phyloP scores from a whole-genome alignment of 2,113 vertebrate genomes.

The Sphaerodactylus townsendi region DNA sequence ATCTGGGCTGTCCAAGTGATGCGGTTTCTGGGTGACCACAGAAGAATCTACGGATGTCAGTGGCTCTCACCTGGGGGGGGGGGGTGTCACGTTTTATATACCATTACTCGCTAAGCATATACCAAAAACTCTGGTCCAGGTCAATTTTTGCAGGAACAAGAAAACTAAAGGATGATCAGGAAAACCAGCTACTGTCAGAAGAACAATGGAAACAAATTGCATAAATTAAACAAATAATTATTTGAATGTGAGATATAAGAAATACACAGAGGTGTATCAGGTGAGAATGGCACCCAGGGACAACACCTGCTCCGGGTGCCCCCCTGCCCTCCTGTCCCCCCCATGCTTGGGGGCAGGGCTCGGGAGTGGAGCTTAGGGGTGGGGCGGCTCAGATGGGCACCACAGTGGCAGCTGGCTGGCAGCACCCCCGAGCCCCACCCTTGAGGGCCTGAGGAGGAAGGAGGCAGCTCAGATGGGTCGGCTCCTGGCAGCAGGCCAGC shows the following conservation, averaged over 20 bases:
- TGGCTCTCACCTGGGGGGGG: not conserved
- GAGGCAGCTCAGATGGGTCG: too few species aligned
- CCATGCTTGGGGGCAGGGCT: too few species aligned
- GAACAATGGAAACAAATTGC: not conserved
- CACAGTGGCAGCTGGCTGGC: too few species aligned
- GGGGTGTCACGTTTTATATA: not conserved
- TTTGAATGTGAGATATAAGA: not conserved
- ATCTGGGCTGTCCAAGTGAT: not conserved
- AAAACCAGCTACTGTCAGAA: not conserved
- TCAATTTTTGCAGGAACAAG: not conserved
- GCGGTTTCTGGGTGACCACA: not conserved
- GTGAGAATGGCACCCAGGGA: too few species aligned
- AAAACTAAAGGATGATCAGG: not conserved
- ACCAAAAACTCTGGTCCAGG: not conserved
- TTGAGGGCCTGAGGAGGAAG: too few species aligned
- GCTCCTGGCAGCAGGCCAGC: too few species aligned
- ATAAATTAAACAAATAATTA: not conserved
- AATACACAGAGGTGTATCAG: too few species aligned
- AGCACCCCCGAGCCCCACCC: too few species aligned
- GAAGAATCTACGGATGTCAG: not conserved
- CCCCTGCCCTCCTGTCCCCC: too few species aligned
- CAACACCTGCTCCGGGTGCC: too few species aligned
- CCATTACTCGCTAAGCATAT: not conserved
- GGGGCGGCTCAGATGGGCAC: too few species aligned
- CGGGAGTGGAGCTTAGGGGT: too few species aligned